Evolutionary conservation across 2,888 invertebrate genomes (phyloP).

Genomic region (Eumerus sabulonum): DNA sequence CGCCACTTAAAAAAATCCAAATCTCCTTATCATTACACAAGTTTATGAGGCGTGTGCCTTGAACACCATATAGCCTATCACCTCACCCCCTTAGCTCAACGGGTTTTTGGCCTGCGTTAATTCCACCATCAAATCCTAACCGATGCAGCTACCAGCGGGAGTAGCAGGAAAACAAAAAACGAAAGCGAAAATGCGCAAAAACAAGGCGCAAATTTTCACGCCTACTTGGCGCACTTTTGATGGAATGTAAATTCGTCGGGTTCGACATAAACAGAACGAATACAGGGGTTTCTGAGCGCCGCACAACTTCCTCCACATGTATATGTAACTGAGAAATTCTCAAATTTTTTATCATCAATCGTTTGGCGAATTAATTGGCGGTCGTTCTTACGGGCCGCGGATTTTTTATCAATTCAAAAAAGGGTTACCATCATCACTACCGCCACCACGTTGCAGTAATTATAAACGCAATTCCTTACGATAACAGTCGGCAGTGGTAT

Average conservation of each 20-base stretch:
- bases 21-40: no score
- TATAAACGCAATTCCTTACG: conserved; percentile 10
- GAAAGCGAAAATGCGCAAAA: background rate
- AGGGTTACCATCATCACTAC: conserved; percentile 15
- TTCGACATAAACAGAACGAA: conserved; percentile 2
- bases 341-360: background rate
- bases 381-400: conserved; percentile 3
- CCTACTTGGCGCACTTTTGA: conserved; percentile 21
- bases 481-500: background rate
- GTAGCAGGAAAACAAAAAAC: conserved; percentile 13
- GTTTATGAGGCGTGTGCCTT: background rate
- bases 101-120: conserved; percentile 10
- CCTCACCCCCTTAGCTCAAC: conserved; percentile 24
- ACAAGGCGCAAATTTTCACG: conserved; percentile 24
- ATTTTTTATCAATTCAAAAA: conserved; percentile 35
- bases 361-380: conserved; percentile 23
- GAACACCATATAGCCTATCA: conserved; percentile 21
- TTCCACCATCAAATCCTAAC: conserved; percentile 21
- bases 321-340: conserved; percentile 4
- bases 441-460: conserved; percentile 1
- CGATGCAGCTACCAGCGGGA: background rate
- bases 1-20: background rate
- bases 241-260: conserved; percentile 24
- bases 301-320: background rate
- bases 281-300: background rate